Evolutionary conservation across 2,113 vertebrate genomes (phyloP).

Genomic region (Silurus asotus): DNA sequence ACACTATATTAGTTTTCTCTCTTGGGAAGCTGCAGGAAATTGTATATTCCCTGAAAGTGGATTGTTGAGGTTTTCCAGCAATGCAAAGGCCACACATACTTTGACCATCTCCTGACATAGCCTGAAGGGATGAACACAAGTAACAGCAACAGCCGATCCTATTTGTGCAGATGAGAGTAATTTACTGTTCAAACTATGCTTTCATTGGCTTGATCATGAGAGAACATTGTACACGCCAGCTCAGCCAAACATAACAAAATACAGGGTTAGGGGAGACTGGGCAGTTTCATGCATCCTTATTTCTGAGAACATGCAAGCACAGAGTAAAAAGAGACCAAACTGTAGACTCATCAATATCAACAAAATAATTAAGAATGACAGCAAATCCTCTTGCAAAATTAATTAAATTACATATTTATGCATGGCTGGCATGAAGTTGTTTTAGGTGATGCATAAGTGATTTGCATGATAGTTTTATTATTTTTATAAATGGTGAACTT

Average conservation of each 20-base stretch:
- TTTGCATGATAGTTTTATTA: background rate
- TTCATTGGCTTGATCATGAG: constrained; percentile 60
- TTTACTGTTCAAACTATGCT: constrained; percentile 58
- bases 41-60: constrained; percentile 18
- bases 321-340: constrained; percentile 10
- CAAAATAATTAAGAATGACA: constrained; percentile 14
- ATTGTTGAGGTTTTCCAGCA: constrained; percentile 26
- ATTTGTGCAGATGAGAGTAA: constrained; percentile 64
- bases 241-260: constrained; percentile 57
- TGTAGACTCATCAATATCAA: background rate
- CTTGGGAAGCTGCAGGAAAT: constrained; percentile 24
- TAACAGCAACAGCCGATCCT: constrained; percentile 51
- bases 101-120: constrained; percentile 44
- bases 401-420: background rate
- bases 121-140: constrained; percentile 44
- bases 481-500: background rate
- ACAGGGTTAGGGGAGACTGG: background rate
- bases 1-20: constrained; percentile 36
- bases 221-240: constrained; percentile 13
- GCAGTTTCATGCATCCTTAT: background rate
- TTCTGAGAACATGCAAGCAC: constrained; percentile 4
- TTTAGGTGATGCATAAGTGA: background rate
- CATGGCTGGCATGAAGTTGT: background rate
- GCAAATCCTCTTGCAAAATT: constrained; percentile 13
- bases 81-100: constrained; percentile 24